Percentiles rank a stretch among this genome's conserved stretches.
These are phyloP conservation scores for Poeciliopsis retropinna DNA, from an alignment of 2,113 vertebrate species.

Conservation along the genomic window DNA sequence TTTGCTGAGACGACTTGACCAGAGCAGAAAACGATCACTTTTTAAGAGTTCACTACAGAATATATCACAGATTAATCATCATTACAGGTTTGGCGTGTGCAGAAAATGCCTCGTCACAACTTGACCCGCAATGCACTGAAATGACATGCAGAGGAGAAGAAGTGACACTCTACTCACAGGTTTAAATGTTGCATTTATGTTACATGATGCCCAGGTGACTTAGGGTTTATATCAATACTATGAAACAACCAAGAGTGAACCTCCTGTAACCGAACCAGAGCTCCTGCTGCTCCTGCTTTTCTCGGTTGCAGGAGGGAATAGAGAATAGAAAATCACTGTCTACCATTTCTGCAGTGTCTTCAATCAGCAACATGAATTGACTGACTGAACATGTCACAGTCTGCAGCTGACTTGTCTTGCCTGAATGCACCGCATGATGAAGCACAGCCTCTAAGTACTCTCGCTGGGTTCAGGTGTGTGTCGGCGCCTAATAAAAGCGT, in stretches of 20 bases:
- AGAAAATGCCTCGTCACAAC: too few relatives aligned
- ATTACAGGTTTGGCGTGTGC: too few relatives aligned
- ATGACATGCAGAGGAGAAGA: too few relatives aligned
- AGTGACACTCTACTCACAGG: too few relatives aligned
- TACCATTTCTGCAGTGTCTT: constrained; percentile 19
- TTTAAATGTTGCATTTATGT: too few relatives aligned
- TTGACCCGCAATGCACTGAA: too few relatives aligned
- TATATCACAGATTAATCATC: too few relatives aligned
- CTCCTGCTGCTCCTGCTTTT: not conserved
- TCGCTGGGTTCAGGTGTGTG: constrained; percentile 9
- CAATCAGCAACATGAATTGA: constrained; percentile 37
- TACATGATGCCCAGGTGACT: too few relatives aligned
- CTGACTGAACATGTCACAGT: constrained; percentile 31
- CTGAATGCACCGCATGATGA: constrained; percentile 37
- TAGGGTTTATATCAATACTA: too few relatives aligned
- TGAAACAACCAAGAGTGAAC: not conserved
- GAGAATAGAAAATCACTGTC: constrained; percentile 30
- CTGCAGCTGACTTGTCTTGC: constrained; percentile 50
- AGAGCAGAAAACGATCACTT: too few relatives aligned
- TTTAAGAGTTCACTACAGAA: too few relatives aligned
- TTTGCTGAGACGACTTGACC: too few relatives aligned
- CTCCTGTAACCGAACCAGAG: not conserved
- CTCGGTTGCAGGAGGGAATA: not conserved
- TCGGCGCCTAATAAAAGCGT: not conserved
- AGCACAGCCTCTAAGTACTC: constrained; percentile 23